Conservation (phyloP, 2,888 invertebrate species). For the Ernsta delagoae region DNA sequence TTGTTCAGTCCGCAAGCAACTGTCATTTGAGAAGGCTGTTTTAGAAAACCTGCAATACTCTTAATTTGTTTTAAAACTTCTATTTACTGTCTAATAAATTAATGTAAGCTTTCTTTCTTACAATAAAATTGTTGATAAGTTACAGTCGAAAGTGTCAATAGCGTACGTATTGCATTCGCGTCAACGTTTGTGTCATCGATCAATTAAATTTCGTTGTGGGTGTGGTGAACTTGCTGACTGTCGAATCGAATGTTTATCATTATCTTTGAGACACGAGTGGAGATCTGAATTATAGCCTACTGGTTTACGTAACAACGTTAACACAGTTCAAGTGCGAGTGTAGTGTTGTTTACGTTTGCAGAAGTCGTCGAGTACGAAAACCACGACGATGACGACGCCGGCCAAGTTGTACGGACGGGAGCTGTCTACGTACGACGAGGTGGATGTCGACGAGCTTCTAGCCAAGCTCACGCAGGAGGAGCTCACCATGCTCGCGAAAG, state of each 20-base stretch:
- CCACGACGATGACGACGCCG: constrained; percentile 95
- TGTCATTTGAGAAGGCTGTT: too few species aligned
- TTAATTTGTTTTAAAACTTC: constrained; percentile 25
- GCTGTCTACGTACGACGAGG: constrained; percentile 95
- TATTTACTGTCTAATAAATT: constrained; percentile 1
- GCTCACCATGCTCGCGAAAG: constrained; percentile 98
- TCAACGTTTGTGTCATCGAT: constrained; percentile 39
- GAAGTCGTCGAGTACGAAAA: constrained; percentile 95
- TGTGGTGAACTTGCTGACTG: constrained; percentile 49
- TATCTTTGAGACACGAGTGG: constrained; percentile 30
- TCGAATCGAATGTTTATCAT: constrained; percentile 41
- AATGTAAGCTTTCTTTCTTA: constrained; percentile 18
- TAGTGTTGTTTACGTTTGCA: constrained; percentile 76
- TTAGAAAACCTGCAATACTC: too few species aligned
- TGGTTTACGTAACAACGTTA: constrained; percentile 14
- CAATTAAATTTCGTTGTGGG: constrained; percentile 41
- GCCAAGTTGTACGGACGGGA: constrained; percentile 96
- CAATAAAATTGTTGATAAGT: not conserved
- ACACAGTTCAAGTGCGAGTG: constrained; percentile 41
- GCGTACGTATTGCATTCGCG: constrained; percentile 1
- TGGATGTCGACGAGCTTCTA: constrained; percentile 97
- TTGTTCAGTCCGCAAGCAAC: constrained; percentile 64
- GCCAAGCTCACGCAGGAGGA: constrained; percentile 97
- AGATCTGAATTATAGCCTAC: not conserved
- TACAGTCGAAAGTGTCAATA: not conserved